Evolutionary conservation across 2,888 invertebrate species (phyloP).

Genomic region (Thecocarcelia acutangulata): DNA sequence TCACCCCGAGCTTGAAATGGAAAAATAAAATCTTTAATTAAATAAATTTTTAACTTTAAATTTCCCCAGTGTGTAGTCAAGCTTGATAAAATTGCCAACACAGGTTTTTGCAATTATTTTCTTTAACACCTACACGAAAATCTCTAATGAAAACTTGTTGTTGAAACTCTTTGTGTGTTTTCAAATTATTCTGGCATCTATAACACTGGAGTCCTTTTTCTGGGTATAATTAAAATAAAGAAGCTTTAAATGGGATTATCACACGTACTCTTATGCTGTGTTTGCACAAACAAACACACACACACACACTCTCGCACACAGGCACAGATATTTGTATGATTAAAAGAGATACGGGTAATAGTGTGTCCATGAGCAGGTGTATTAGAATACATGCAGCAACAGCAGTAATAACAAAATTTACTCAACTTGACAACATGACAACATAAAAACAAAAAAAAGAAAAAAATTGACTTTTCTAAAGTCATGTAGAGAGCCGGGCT

Average conservation of each 20-base stretch:
- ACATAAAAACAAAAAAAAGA: conserved; percentile 39
- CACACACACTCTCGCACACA: neutral
- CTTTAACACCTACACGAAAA: conserved; percentile 8
- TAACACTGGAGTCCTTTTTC: conserved; percentile 10
- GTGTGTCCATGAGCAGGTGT: neutral
- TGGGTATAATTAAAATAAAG: conserved; percentile 64
- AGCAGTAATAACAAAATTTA: conserved; percentile 13
- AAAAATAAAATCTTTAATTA: neutral
- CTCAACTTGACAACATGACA: conserved; percentile 50
- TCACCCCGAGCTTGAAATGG: no score
- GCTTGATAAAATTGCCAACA: conserved; percentile 8
- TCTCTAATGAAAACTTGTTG: conserved; percentile 35
- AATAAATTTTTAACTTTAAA: conserved; percentile 5
- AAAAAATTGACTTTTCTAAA: conserved; percentile 15
- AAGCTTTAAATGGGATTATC: conserved; percentile 66
- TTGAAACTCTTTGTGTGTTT: conserved; percentile 48
- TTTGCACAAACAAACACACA: neutral
- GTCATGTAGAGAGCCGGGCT: neutral
- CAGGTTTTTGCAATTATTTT: conserved; percentile 28
- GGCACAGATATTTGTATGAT: neutral
- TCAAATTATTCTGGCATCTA: conserved; percentile 10
- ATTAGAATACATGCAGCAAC: neutral
- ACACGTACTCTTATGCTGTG: conserved; percentile 53
- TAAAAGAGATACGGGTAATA: conserved; percentile 29
- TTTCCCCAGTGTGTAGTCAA: neutral